Base-by-base conservation (phyloP, 2,797 vertebrate genomes). In the Dipus sagitta region DNA sequence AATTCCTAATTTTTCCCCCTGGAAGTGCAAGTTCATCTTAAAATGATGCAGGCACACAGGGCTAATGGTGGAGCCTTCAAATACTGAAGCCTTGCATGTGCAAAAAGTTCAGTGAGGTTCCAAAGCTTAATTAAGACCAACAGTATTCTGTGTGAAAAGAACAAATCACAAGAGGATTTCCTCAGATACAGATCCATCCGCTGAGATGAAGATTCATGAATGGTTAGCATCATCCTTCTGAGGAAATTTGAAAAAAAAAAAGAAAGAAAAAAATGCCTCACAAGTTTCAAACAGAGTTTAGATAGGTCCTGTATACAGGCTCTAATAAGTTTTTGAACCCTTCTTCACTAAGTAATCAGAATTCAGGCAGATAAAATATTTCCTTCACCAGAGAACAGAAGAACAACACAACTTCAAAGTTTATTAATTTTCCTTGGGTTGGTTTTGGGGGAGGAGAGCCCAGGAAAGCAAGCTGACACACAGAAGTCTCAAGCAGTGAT, bases 81-180 rank as follows among this genome's bases (percentile, higher is more conserved):
- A 87, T 95, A 92, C 65, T 88, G 76, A 94, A 88, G 77, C 26
- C 91, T 90, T 94, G 92, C 82, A 91, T 81, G 17, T 91, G 52
- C 86, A 94, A 92, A 96, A 96, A 97, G 68, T 71, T 96, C 90
- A 96, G 86, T 85, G 34, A 64, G 90, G 52, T 96, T 42, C 81
- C 93, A 75, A 97, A 72, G 42, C 70, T 71, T 97, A 96, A 97
- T 96, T 95, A 96, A 95, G 85, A 95, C 93, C 97, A 97, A 95
- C 88, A 80, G 60, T 80, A 93, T 34, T 90, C 86, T 95, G 60
- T 95, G 83, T 81, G 88, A 52, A 95, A 78, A 87, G 76, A 96
- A 86, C 93, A 95, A 96, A 95, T 78, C 91, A 76, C 85, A 72
- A 34, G 94, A 95, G 78, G 10, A 83, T 96, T 97, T 93, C 52